These are phyloP conservation scores for Loxodonta africana DNA, from an alignment of 2,113 vertebrate genomes.

Conservation along the genomic window DNA sequence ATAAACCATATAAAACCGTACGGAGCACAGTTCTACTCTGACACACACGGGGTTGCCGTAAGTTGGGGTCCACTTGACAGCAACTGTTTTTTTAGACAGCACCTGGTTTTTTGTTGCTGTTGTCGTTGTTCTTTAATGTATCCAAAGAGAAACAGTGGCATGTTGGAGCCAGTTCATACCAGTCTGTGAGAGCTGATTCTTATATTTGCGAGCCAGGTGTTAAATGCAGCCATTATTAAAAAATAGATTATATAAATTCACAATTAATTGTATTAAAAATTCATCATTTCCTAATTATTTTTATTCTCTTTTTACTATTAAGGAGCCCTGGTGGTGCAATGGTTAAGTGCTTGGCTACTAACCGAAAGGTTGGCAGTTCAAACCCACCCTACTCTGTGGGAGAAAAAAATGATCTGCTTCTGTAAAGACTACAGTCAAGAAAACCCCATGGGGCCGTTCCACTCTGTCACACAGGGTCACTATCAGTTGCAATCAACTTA, in stretches of 20 bases:
- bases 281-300: neutral
- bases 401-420: neutral
- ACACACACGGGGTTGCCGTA: no score
- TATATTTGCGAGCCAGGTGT: neutral
- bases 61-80: neutral
- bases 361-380: neutral
- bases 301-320: neutral
- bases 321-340: neutral
- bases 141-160: neutral
- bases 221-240: neutral
- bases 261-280: neutral
- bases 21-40: neutral
- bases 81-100: neutral
- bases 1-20: neutral
- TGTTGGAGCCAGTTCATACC: rapidly evolving
- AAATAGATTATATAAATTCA: neutral
- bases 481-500: neutral
- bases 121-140: neutral
- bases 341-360: neutral
- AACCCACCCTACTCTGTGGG: neutral
- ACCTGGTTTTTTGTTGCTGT: neutral
- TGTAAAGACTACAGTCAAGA: neutral
- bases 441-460: neutral
- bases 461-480: neutral
- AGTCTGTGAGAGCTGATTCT: neutral